These are phyloP conservation scores for Idris sp. DNA, from an alignment of 1,140 invertebrate genomes.

Conservation along the genomic window DNA sequence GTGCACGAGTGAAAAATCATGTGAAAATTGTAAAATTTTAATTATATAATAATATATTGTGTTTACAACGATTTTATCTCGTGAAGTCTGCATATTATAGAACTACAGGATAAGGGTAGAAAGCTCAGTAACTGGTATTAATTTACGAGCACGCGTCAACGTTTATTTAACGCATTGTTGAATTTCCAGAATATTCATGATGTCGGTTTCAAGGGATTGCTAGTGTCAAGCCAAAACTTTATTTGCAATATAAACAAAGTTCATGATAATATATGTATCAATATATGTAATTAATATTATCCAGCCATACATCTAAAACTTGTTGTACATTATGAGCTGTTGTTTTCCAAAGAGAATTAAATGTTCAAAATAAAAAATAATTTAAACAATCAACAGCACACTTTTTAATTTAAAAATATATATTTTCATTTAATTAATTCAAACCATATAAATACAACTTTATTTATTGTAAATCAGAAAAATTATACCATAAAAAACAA, in stretches of 20 bases:
- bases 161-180: conserved; percentile 65
- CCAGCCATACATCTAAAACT: conserved; percentile 9
- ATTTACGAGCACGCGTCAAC: conserved; percentile 66
- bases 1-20: conserved; percentile 13
- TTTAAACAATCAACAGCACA: too few species aligned
- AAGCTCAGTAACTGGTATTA: conserved; percentile 63
- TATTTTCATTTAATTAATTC: too few species aligned
- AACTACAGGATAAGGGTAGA: conserved; percentile 56
- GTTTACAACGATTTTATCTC: conserved; percentile 63
- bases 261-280: conserved; percentile 34
- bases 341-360: too few species aligned
- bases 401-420: too few species aligned
- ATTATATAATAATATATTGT: conserved; percentile 59
- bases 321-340: background rate
- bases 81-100: conserved; percentile 60
- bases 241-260: conserved; percentile 58
- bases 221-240: conserved; percentile 59
- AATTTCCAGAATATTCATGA: conserved; percentile 68
- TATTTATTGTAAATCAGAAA: too few species aligned
- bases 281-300: conserved; percentile 29
- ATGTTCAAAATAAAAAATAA: too few species aligned
- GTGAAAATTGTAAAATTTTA: conserved; percentile 55
- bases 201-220: conserved; percentile 58
- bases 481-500: too few species aligned
- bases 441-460: too few species aligned